A percentile compares a stretch with the other conserved stretches of the same genome.
These are phyloP conservation scores for Ricordea florida DNA, from an alignment of 92 coral and sea anemone genomes.

Conservation along the genomic window DNA sequence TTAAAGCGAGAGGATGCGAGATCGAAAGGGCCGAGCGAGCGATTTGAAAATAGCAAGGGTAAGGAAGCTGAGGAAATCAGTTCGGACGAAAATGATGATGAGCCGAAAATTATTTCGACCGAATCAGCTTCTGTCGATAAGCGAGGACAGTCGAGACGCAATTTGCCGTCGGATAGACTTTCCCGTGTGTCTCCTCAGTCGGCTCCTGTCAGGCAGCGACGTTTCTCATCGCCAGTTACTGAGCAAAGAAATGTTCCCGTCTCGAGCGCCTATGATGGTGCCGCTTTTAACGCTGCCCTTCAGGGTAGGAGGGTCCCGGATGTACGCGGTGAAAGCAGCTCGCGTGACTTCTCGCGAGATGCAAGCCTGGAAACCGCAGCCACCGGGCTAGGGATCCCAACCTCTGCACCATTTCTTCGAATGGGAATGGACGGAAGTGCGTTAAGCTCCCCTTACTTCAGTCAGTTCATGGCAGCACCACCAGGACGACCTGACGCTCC, in stretches of 20 bases:
- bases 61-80: constrained; percentile 27
- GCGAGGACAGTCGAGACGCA: constrained; percentile 3
- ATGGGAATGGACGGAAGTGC: constrained; percentile 47
- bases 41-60: constrained; percentile 11
- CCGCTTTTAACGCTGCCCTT: background rate
- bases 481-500: constrained; percentile 49
- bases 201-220: constrained; percentile 32
- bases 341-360: constrained; percentile 1
- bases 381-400: background rate
- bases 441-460: constrained; percentile 22
- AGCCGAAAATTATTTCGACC: background rate
- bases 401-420: constrained; percentile 16
- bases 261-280: constrained; percentile 3
- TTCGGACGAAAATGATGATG: constrained; percentile 60
- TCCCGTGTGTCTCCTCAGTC: background rate
- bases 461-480: constrained; percentile 43
- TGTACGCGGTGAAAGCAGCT: background rate
- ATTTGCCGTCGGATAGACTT: constrained; percentile 18
- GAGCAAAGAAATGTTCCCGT: constrained; percentile 3
- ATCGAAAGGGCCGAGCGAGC: constrained; percentile 2
- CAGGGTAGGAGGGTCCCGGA: constrained; percentile 12
- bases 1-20: constrained; percentile 21
- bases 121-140: constrained; percentile 20
- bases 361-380: constrained; percentile 2
- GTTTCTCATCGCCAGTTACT: constrained; percentile 21